Base-by-base conservation (phyloP, 2,113 vertebrate species). In the Aspidoscelis tigris region DNA sequence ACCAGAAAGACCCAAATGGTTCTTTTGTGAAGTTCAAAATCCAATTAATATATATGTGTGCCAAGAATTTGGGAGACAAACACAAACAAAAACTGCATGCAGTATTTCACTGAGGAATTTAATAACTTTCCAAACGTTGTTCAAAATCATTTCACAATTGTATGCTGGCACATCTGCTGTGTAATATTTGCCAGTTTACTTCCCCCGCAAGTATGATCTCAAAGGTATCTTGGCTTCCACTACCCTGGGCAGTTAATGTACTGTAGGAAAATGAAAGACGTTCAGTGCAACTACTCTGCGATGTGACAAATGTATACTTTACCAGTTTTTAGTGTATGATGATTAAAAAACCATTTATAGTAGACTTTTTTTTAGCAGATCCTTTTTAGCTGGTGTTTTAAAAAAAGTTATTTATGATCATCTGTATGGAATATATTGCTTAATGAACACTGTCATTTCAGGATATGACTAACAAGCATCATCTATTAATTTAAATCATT, bases 171-270 rank as follows among this genome's bases (percentile, higher is more conserved):
- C 70, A 75, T 0, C 0, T 22, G 86, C 39, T 1, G 3, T 0
- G 0, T 0, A 0, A 1, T 1, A 24, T 70, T 76, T 87, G 92
- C 93, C 91, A 91, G 86, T 5, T 91, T 84, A 78, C 86, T 81
- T 93, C 91, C 92, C 87, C 91, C 86, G 2, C 26, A 0, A 68
- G 80, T 82, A 89, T 22, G 0, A 69, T 84, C 88, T 88, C 12
- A 0, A 82, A 86, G 87, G 86, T 84, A 70, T 76, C 33, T 55
- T 0, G 47, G 85, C 88, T 73, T 66, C 69, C 76, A 90, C 84
- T 77, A 89, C 83, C 81, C 77, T 22, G 80, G 85, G 55, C 87
- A 76, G 85, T 78, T 88, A 90, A 93, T 93, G 83, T 90, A 80
- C 76, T 87, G 81, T 77, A 89, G 85, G 87, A 11, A 89, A 91